Evolutionary conservation across 35 echinoderm and acorn worm genomes (phyloP).

Genomic region (Holothuria glaberrima): DNA sequence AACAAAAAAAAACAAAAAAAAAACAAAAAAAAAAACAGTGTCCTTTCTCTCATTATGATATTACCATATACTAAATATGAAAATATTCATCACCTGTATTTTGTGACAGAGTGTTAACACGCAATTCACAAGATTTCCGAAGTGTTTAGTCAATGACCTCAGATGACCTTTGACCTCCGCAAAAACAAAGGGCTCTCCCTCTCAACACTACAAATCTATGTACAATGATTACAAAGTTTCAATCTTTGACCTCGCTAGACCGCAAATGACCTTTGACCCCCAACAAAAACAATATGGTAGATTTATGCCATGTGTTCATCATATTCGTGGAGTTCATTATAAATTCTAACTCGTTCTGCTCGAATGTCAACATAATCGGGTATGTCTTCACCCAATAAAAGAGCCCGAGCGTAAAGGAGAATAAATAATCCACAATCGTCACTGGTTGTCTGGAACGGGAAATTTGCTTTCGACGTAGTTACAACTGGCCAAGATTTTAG

Average conservation of each 20-base stretch:
- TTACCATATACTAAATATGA: not conserved
- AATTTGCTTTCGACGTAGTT: not conserved
- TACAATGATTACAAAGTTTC: not conserved
- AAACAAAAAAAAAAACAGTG: no score
- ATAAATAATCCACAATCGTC: conserved; percentile 29
- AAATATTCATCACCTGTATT: no score
- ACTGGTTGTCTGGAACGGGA: not conserved
- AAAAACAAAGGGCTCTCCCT: not conserved
- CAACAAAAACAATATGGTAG: no score
- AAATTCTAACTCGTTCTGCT: not conserved
- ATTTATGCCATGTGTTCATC: not conserved
- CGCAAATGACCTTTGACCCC: no score
- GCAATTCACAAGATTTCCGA: not conserved
- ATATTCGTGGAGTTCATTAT: conserved; percentile 11
- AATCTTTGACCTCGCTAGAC: not conserved
- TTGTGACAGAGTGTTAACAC: not conserved
- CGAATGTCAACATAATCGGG: not conserved
- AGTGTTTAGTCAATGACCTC: not conserved
- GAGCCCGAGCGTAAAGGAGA: not conserved
- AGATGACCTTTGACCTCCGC: no score
- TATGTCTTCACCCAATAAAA: not conserved
- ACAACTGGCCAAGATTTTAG: not conserved
- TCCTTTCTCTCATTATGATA: not conserved
- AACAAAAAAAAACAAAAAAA: no score
- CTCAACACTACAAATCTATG: not conserved